phyloP scores from a whole-genome alignment of 2,888 invertebrate species.

The Conops quadrifasciatus region DNA sequence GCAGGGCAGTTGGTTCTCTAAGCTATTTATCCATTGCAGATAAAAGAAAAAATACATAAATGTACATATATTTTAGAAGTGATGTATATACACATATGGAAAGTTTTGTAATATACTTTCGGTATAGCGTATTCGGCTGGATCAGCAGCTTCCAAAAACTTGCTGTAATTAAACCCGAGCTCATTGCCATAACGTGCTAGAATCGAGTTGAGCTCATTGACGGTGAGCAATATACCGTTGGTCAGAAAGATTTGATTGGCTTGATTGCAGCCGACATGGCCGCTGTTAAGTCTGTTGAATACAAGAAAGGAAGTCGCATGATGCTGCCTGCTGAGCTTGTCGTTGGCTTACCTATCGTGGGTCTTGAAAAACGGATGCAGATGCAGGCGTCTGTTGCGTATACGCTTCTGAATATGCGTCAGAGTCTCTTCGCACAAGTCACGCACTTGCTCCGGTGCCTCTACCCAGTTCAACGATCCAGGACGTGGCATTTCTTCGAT shows the following conservation, averaged over 20 bases:
- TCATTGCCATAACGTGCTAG: conserved; percentile 78
- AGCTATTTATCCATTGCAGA: conserved; percentile 3
- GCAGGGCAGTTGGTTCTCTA: conserved; percentile 43
- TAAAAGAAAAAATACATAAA: conserved; percentile 11
- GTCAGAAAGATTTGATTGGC: conserved; percentile 76
- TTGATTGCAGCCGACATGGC: conserved; percentile 76
- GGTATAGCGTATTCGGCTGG: conserved; percentile 61
- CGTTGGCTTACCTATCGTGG: conserved; percentile 71
- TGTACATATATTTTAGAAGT: background rate
- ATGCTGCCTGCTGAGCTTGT: background rate
- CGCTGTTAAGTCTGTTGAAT: conserved; percentile 71
- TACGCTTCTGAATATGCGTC: conserved; percentile 71
- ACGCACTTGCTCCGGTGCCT: conserved; percentile 57
- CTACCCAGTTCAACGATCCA: conserved; percentile 67
- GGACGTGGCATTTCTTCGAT: conserved; percentile 66
- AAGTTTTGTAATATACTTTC: conserved; percentile 44
- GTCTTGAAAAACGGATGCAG: conserved; percentile 76
- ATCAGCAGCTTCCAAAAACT: conserved; percentile 73
- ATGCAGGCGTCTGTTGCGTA: conserved; percentile 71
- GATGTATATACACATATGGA: conserved; percentile 28
- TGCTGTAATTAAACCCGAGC: conserved; percentile 78
- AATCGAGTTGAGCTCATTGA: conserved; percentile 74
- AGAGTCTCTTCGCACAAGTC: conserved; percentile 72
- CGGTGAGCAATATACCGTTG: conserved; percentile 73
- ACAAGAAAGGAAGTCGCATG: background rate